Percentiles rank a stretch among this genome's conserved stretches.
phyloP scores from a whole-genome alignment of 2,888 invertebrate genomes.

The Mythimna ferrago region DNA sequence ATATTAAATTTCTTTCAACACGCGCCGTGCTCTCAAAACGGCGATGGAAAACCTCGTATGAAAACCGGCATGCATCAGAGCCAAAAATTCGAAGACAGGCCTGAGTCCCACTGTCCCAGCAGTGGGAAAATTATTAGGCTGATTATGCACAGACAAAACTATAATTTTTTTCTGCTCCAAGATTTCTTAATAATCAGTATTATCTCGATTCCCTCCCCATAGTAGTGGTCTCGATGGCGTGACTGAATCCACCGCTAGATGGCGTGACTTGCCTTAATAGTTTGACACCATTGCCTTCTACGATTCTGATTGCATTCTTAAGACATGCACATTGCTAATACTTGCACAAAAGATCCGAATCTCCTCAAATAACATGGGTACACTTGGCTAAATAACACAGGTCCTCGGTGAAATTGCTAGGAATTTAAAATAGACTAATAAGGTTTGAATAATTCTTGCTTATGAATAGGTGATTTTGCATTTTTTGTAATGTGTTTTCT shows the following conservation, averaged over 20 bases:
- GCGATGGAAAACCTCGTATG: no score
- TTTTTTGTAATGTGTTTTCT: neutral
- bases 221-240: constrained; percentile 74
- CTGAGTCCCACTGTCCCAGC: no score
- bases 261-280: constrained; percentile 77
- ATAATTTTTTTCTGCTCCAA: neutral
- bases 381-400: constrained; percentile 26
- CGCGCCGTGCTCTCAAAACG: no score
- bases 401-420: constrained; percentile 21
- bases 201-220: constrained; percentile 13
- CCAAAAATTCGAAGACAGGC: no score
- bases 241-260: constrained; percentile 70
- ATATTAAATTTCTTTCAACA: no score
- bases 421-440: constrained; percentile 13
- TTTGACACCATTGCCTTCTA: constrained; percentile 74
- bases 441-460: constrained; percentile 11
- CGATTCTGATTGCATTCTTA: constrained; percentile 74
- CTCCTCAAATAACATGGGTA: constrained; percentile 36
- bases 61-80: no score
- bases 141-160: no score
- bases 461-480: neutral
- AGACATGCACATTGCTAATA: constrained; percentile 58
- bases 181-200: no score
- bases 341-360: constrained; percentile 45
- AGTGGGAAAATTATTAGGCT: no score